Evolutionary conservation across 2,113 vertebrate genomes (phyloP).

Genomic region (Bubo blakistoni): DNA sequence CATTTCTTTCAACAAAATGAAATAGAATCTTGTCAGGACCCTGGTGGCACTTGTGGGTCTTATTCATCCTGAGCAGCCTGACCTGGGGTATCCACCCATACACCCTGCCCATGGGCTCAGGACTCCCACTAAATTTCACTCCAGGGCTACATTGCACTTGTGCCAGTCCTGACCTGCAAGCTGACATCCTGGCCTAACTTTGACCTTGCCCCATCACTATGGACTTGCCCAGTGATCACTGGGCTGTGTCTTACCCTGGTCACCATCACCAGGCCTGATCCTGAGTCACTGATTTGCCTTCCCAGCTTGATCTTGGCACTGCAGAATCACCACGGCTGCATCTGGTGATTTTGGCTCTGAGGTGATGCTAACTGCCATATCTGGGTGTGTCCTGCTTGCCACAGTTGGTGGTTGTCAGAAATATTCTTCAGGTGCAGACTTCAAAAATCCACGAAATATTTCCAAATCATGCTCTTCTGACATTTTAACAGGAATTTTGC

Average conservation of each 20-base stretch:
- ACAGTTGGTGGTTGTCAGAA: neutral
- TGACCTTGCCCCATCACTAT: neutral
- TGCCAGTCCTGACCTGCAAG: neutral
- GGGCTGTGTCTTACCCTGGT: too few species aligned
- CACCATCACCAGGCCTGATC: neutral
- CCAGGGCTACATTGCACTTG: neutral
- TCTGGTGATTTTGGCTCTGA: neutral
- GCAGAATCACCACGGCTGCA: accelerated
- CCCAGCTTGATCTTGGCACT: neutral
- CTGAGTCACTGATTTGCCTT: neutral
- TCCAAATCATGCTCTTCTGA: neutral
- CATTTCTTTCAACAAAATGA: neutral
- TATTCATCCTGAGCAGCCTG: neutral
- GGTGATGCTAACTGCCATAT: neutral
- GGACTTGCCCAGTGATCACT: neutral
- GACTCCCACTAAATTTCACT: neutral
- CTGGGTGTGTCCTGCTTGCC: neutral
- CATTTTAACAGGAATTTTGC: neutral
- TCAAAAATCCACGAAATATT: neutral
- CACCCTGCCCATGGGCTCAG: neutral
- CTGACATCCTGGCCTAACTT: neutral
- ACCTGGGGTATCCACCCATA: neutral
- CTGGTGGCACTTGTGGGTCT: neutral
- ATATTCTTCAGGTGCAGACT: neutral
- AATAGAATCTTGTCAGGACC: neutral